These are phyloP conservation scores for Holotrichia oblita DNA, from an alignment of 1,140 invertebrate genomes.

Conservation along the genomic window DNA sequence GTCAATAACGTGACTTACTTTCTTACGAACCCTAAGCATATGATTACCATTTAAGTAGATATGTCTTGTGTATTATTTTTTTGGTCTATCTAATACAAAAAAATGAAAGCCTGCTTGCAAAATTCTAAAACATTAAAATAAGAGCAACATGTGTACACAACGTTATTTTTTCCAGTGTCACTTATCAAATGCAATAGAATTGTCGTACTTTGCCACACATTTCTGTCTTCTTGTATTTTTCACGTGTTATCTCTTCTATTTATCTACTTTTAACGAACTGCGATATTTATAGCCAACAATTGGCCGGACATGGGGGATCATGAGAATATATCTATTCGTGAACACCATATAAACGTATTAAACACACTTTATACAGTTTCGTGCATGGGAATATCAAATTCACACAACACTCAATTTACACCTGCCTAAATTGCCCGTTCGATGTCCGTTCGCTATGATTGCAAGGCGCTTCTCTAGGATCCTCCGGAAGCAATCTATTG, in stretches of 20 bases:
- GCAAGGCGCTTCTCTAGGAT: neutral
- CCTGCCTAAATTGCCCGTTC: neutral
- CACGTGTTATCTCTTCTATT: neutral
- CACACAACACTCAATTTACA: constrained; percentile 7
- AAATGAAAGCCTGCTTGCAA: no score
- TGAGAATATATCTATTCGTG: constrained; percentile 22
- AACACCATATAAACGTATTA: neutral
- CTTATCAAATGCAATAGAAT: no score
- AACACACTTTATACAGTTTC: neutral
- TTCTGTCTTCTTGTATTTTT: neutral
- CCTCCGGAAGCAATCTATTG: constrained; percentile 6
- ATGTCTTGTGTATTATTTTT: no score
- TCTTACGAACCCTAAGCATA: no score
- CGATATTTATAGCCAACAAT: neutral
- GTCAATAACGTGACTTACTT: no score
- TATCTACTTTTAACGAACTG: neutral
- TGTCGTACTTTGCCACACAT: neutral
- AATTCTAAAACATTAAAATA: no score
- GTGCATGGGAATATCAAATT: constrained; percentile 2
- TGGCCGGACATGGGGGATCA: constrained; percentile 16
- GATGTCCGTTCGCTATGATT: neutral
- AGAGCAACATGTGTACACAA: no score
- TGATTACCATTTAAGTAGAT: no score
- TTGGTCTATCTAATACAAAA: no score
- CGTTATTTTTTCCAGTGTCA: no score